Evolutionary conservation across 2,888 invertebrate genomes (phyloP).

Genomic region (Digitonthophagus gazella): DNA sequence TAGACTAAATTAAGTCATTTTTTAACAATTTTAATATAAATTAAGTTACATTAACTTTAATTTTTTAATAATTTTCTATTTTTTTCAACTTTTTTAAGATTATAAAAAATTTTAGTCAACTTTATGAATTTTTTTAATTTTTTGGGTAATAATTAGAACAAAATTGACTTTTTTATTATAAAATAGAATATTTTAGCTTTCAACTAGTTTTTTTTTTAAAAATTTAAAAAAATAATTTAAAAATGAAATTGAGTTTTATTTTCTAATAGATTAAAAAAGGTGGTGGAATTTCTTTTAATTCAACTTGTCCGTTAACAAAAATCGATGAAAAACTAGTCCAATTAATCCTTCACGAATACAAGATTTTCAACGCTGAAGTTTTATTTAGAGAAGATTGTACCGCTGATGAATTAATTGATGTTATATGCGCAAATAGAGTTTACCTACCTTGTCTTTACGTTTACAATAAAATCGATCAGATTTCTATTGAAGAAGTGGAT

Average conservation of each 20-base stretch:
- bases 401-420: conserved; percentile 97
- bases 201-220: not conserved
- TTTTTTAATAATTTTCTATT: too few relatives aligned
- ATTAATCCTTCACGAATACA: conserved; percentile 97
- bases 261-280: conserved; percentile 79
- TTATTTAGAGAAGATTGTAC: conserved; percentile 94
- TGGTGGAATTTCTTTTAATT: conserved; percentile 95
- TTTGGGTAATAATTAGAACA: too few relatives aligned
- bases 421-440: conserved; percentile 92
- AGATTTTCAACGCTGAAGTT: conserved; percentile 94
- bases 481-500: conserved; percentile 97
- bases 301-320: conserved; percentile 89
- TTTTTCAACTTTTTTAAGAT: too few relatives aligned
- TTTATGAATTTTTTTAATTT: too few relatives aligned
- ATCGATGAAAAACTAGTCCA: conserved; percentile 97
- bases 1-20: too few relatives aligned
- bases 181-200: too few relatives aligned
- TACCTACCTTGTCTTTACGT: conserved; percentile 98
- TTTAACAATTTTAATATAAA: too few relatives aligned
- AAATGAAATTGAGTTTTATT: conserved; percentile 16
- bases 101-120: too few relatives aligned
- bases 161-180: not conserved
- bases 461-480: conserved; percentile 99
- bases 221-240: too few relatives aligned
- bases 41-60: too few relatives aligned